Percentiles rank a stretch among this genome's conserved stretches.
These are phyloP conservation scores for Equus quagga DNA, from an alignment of 2,113 vertebrate genomes.

Conservation along the genomic window DNA sequence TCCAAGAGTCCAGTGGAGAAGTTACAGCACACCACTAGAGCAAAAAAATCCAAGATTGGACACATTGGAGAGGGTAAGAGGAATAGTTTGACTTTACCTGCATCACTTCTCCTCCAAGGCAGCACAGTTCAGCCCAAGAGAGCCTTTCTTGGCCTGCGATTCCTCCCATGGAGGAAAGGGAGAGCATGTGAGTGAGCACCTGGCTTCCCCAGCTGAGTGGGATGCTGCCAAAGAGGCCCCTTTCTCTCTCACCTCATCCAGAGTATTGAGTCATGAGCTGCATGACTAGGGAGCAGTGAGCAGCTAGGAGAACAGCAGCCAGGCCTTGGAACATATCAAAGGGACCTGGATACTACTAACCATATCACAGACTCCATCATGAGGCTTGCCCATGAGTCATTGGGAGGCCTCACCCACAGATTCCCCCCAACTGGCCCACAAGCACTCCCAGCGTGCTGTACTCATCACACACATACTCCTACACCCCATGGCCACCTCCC, in stretches of 20 bases:
- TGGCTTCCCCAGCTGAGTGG: not conserved
- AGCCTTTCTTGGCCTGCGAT: not conserved
- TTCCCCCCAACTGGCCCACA: not conserved
- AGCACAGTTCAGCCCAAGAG: not conserved
- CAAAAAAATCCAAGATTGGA: not conserved
- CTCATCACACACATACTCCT: not conserved
- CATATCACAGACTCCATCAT: not conserved
- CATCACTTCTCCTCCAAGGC: not conserved
- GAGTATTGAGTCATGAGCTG: not conserved
- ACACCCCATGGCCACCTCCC: not conserved
- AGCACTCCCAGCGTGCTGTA: not conserved
- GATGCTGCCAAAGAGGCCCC: not conserved
- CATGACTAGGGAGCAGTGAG: not conserved
- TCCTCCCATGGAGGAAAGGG: not conserved
- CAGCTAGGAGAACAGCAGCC: not conserved
- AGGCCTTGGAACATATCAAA: not conserved
- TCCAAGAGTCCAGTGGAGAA: not conserved
- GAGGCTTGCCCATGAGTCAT: not conserved
- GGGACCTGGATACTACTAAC: not conserved
- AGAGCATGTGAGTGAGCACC: not conserved
- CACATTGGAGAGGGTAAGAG: not conserved
- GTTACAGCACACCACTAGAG: not conserved
- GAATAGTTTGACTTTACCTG: not conserved
- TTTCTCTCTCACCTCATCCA: not conserved
- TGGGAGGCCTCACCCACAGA: not conserved